Evolutionary conservation across 1,140 invertebrate genomes (phyloP).

Genomic region (Dreissena rostriformis): DNA sequence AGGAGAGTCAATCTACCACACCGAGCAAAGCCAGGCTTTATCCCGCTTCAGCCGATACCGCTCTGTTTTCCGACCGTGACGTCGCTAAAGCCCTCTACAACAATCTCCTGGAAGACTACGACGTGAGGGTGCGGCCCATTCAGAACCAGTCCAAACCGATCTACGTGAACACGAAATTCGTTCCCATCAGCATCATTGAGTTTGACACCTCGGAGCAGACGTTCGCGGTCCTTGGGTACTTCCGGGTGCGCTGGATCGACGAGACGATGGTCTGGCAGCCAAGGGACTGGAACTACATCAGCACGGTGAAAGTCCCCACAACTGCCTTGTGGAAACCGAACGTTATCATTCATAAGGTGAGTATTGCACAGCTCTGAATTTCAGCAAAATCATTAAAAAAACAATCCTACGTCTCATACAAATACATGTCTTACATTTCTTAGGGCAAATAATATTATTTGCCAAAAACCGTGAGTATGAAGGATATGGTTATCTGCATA

Average conservation of each 20-base stretch:
- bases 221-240: conserved; percentile 13
- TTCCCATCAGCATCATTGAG: conserved; percentile 4
- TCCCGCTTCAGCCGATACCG: no score
- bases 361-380: neutral
- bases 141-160: neutral
- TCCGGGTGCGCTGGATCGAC: neutral
- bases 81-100: neutral
- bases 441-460: no score
- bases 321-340: neutral
- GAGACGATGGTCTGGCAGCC: neutral
- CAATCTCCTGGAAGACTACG: neutral
- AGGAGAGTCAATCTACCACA: no score
- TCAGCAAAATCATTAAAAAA: no score
- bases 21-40: no score
- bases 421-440: no score
- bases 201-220: conserved; percentile 1
- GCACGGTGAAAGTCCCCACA: neutral
- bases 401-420: no score
- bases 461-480: no score
- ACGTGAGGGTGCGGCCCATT: neutral
- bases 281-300: neutral
- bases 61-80: no score
- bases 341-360: neutral
- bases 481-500: no score
- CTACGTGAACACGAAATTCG: neutral